Percentiles rank a stretch among this genome's conserved stretches.
These are phyloP conservation scores for Herpetotheres cachinnans DNA, from an alignment of 2,113 vertebrate species.

Conservation along the genomic window DNA sequence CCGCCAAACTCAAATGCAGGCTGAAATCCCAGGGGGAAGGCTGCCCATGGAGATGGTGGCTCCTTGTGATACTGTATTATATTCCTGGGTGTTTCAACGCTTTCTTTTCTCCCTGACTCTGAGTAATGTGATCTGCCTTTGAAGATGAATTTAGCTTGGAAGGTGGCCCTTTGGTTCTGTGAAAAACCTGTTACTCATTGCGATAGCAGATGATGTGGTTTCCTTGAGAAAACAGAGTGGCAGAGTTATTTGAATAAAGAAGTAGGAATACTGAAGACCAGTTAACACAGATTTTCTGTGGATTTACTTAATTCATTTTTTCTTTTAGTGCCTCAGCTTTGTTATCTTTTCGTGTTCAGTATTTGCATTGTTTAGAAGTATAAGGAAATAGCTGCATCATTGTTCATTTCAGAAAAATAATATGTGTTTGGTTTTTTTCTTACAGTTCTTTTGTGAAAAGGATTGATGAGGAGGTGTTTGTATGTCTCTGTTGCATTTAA, in stretches of 20 bases:
- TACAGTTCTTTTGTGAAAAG: background rate
- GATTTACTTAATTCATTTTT: background rate
- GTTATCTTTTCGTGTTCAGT: background rate
- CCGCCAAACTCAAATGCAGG: rapidly evolving
- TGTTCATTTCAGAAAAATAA: conserved; percentile 1
- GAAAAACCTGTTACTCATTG: background rate
- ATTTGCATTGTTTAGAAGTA: background rate
- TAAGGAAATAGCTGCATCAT: background rate
- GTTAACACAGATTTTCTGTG: background rate
- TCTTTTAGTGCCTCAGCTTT: background rate
- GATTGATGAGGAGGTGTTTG: background rate
- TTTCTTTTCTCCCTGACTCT: background rate
- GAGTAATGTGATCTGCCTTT: background rate
- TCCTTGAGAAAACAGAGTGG: background rate
- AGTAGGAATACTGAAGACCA: background rate
- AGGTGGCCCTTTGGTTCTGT: conserved; percentile 6
- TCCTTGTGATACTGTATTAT: background rate
- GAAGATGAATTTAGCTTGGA: background rate
- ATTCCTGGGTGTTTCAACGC: background rate
- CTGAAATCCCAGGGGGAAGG: background rate
- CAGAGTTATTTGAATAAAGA: background rate
- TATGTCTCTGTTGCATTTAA: background rate
- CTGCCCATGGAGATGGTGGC: background rate
- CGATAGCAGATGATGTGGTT: background rate
- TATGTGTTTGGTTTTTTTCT: background rate